A percentile compares a stretch with the other conserved stretches of the same genome.
These are phyloP conservation scores for Eidolon helvum DNA, from an alignment of 2,113 vertebrate genomes.

Conservation along the genomic window DNA sequence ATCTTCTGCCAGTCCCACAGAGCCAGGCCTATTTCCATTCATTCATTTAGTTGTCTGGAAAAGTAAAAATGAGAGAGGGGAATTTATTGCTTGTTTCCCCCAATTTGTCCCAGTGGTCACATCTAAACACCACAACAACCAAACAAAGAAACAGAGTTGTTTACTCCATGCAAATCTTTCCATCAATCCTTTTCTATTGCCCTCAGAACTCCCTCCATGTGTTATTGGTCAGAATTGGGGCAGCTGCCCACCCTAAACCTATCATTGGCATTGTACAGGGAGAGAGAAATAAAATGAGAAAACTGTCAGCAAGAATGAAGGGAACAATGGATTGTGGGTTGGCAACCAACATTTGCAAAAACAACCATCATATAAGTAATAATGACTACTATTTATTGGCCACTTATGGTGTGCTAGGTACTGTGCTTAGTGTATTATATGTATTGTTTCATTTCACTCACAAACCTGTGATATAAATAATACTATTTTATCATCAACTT, in stretches of 20 bases:
- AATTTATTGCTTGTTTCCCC: background rate
- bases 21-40: background rate
- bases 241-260: background rate
- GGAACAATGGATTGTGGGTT: background rate
- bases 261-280: background rate
- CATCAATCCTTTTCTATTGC: background rate
- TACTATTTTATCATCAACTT: background rate
- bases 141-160: background rate
- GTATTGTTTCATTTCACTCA: background rate
- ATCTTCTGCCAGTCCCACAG: too few species aligned
- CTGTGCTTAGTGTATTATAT: background rate
- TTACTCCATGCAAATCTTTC: background rate
- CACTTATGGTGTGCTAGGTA: background rate
- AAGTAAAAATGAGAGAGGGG: background rate
- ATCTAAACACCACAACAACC: background rate
- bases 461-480: background rate
- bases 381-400: background rate
- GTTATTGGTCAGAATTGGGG: background rate
- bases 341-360: background rate
- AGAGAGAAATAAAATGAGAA: background rate
- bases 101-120: background rate
- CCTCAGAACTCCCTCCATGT: background rate
- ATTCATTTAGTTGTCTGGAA: background rate
- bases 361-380: background rate
- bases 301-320: background rate